A percentile compares a stretch with the other conserved stretches of the same genome.
phyloP scores from a whole-genome alignment of 1,140 invertebrate species.

The Macrobrachium rosenbergii region DNA sequence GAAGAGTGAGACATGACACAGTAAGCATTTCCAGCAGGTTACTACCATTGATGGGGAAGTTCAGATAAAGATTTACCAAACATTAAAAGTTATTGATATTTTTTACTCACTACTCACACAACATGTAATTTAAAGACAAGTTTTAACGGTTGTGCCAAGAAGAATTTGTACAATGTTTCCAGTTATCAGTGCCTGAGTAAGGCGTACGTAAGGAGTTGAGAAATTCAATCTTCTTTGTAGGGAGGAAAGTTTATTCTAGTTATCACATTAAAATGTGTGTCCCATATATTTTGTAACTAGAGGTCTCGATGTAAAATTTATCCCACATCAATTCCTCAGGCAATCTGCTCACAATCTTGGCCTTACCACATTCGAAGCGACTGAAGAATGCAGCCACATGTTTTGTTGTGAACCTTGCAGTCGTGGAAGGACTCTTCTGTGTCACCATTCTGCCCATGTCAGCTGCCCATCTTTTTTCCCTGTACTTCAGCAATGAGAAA shows the following conservation, averaged over 20 bases:
- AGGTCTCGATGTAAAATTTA: neutral
- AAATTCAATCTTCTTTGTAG: no score
- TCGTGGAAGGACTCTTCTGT: slow-evolving; percentile 61
- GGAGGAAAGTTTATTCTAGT: neutral
- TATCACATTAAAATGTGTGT: neutral
- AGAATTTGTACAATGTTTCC: no score
- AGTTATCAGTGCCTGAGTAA: no score
- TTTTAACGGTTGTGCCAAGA: no score
- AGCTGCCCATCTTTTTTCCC: slow-evolving; percentile 61
- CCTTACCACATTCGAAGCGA: slow-evolving; percentile 48
- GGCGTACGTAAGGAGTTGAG: no score
- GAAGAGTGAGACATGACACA: no score
- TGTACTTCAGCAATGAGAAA: neutral
- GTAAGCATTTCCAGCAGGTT: no score
- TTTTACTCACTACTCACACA: no score
- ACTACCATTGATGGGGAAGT: no score
- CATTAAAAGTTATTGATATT: no score
- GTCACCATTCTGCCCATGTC: slow-evolving; percentile 65
- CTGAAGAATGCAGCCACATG: slow-evolving; percentile 62
- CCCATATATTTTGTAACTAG: neutral
- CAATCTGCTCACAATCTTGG: slow-evolving; percentile 64
- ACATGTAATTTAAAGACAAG: no score
- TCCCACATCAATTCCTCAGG: slow-evolving; percentile 28
- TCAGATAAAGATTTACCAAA: no score
- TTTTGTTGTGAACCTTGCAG: slow-evolving; percentile 64